A percentile compares a stretch with the other conserved stretches of the same genome.
phyloP scores from a whole-genome alignment of 1,140 invertebrate species.

The Drosophila leontia region DNA sequence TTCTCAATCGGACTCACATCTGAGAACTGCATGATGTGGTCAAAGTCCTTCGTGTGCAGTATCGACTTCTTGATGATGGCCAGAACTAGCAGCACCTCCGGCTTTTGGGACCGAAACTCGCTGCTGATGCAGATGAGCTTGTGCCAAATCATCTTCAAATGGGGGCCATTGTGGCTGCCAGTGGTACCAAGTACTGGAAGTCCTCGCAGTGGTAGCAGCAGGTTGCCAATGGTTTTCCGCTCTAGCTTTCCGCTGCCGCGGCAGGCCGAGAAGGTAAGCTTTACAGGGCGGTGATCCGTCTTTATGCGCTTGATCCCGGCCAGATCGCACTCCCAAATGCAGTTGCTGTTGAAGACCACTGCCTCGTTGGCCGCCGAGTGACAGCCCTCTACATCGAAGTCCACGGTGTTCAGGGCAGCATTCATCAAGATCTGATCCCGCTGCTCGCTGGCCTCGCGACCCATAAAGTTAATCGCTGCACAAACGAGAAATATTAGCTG shows the following conservation, averaged over 20 bases:
- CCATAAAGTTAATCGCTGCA: constrained; percentile 67
- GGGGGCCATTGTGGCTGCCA: constrained; percentile 31
- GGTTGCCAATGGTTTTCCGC: constrained; percentile 57
- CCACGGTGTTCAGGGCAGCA: constrained; percentile 68
- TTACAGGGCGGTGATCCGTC: constrained; percentile 75
- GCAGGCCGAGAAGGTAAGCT: constrained; percentile 60
- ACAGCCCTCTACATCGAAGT: constrained; percentile 74
- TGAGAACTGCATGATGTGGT: constrained; percentile 57
- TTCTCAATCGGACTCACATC: constrained; percentile 21
- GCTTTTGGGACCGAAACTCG: constrained; percentile 66
- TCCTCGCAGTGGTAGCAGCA: constrained; percentile 69
- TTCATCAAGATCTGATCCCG: constrained; percentile 65
- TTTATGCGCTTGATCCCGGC: constrained; percentile 75
- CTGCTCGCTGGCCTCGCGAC: constrained; percentile 50
- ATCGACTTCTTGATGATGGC: constrained; percentile 73
- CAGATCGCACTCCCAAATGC: constrained; percentile 78
- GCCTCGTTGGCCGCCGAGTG: constrained; percentile 44
- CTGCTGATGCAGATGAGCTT: constrained; percentile 66
- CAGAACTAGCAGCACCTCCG: constrained; percentile 70
- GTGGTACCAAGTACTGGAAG: constrained; percentile 54
- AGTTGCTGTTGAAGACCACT: constrained; percentile 78
- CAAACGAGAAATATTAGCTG: neutral
- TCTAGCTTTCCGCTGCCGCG: neutral
- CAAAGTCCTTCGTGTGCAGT: constrained; percentile 63
- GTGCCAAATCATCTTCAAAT: constrained; percentile 74